phyloP scores from a whole-genome alignment of 2,888 invertebrate species.

The Trimorus sp. region DNA sequence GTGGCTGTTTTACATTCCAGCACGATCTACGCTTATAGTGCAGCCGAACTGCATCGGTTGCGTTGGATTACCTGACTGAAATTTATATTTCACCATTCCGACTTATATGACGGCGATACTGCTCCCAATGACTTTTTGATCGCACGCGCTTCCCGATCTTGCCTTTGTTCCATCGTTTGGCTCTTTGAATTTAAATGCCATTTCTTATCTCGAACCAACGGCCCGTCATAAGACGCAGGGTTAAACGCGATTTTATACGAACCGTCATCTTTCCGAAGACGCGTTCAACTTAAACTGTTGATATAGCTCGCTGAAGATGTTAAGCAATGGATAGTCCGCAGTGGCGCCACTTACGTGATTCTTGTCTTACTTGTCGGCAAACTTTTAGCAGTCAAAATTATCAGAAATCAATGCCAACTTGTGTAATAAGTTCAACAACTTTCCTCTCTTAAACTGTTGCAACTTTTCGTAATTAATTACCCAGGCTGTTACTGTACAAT shows the following conservation, averaged over 20 bases:
- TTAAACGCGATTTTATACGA: not conserved
- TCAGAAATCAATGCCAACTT: constrained; percentile 1
- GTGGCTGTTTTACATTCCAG: constrained; percentile 75
- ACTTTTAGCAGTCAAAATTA: not conserved
- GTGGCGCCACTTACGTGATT: no score
- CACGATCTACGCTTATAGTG: constrained; percentile 3
- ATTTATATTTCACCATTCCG: constrained; percentile 18
- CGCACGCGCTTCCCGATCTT: not conserved
- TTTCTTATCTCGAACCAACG: not conserved
- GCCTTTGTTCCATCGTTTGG: not conserved
- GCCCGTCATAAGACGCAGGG: not conserved
- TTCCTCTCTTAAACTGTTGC: not conserved
- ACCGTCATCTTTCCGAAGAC: not conserved
- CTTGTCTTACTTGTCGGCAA: no score
- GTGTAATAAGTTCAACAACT: constrained; percentile 10
- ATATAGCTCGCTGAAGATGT: no score
- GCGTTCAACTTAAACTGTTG: no score
- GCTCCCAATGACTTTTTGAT: constrained; percentile 6
- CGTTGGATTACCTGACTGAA: constrained; percentile 13
- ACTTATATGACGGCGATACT: not conserved
- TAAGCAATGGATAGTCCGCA: no score
- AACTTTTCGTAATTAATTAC: no score
- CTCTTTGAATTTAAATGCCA: not conserved
- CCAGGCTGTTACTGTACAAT: no score
- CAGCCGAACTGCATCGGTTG: constrained; percentile 8